Percentiles rank a stretch among this genome's conserved stretches.
Evolutionary conservation across 2,113 vertebrate genomes (phyloP).

Genomic region (Ctenodactylus gundi): DNA sequence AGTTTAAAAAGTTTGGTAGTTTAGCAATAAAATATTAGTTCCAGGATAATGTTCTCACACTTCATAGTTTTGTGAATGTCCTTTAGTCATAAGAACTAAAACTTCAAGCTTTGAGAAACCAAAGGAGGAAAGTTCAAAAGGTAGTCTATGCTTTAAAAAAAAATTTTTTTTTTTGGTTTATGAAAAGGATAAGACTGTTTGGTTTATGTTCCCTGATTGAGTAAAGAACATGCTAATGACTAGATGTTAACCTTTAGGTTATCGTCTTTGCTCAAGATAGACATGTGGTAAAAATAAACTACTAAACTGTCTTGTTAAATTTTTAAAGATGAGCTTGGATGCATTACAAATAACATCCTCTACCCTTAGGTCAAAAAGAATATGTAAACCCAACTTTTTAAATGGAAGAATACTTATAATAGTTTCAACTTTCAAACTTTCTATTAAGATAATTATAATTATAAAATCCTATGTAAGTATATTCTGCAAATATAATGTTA

Average conservation of each 20-base stretch:
- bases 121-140: conserved; percentile 47
- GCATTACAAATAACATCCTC: conserved; percentile 58
- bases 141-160: not conserved
- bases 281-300: conserved; percentile 67
- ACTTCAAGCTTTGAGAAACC: conserved; percentile 30
- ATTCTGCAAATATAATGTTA: no score
- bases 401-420: conserved; percentile 55
- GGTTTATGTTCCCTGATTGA: conserved; percentile 53
- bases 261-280: conserved; percentile 57
- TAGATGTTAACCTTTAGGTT: conserved; percentile 66
- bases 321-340: conserved; percentile 54
- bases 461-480: no score
- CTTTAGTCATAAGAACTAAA: conserved; percentile 36
- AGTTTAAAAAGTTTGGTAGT: conserved; percentile 52
- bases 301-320: conserved; percentile 62
- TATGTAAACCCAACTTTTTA: conserved; percentile 54
- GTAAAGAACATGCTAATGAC: conserved; percentile 50
- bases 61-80: conserved; percentile 54
- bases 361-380: conserved; percentile 53
- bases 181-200: conserved; percentile 57
- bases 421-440: conserved; percentile 32
- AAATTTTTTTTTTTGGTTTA: not conserved
- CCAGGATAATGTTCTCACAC: conserved; percentile 52
- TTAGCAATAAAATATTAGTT: conserved; percentile 55
- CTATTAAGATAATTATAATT: conserved; percentile 34